A percentile compares a stretch with the other conserved stretches of the same genome.
Evolutionary conservation across 2,888 invertebrate species (phyloP).

Genomic region (Drosophila picticornis): DNA sequence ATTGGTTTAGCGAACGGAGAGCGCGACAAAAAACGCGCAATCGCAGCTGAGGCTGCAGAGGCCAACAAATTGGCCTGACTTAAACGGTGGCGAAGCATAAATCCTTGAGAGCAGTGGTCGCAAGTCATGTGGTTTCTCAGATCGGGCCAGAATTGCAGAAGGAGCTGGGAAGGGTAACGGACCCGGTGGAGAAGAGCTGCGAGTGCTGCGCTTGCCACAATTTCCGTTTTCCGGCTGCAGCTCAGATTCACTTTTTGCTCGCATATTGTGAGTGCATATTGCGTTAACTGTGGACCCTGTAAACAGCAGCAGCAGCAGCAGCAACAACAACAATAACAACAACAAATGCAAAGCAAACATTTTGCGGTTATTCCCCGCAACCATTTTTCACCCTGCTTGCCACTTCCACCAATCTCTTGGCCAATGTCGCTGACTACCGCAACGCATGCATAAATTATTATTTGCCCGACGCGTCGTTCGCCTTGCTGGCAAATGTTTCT

Average conservation of each 20-base stretch:
- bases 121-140: constrained; percentile 63
- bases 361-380: constrained; percentile 68
- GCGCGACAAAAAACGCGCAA: constrained; percentile 44
- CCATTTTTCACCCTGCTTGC: constrained; percentile 31
- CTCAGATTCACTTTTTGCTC: constrained; percentile 75
- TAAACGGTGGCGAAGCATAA: constrained; percentile 70
- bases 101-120: constrained; percentile 66
- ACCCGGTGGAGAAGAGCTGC: constrained; percentile 2
- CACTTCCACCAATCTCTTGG: background rate
- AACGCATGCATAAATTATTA: constrained; percentile 80
- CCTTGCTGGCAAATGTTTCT: constrained; percentile 77
- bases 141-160: constrained; percentile 13
- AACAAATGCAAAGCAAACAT: constrained; percentile 57
- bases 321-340: constrained; percentile 28
- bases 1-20: constrained; percentile 34
- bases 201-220: constrained; percentile 67
- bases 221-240: constrained; percentile 78
- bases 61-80: constrained; percentile 68
- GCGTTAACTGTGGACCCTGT: constrained; percentile 42
- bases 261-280: constrained; percentile 56
- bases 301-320: constrained; percentile 33
- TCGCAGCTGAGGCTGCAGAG: constrained; percentile 40
- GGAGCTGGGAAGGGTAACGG: background rate
- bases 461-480: constrained; percentile 63
- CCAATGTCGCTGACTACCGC: constrained; percentile 60